Base-by-base conservation (phyloP, 1,140 invertebrate genomes). In the Liolophura sinensis region DNA sequence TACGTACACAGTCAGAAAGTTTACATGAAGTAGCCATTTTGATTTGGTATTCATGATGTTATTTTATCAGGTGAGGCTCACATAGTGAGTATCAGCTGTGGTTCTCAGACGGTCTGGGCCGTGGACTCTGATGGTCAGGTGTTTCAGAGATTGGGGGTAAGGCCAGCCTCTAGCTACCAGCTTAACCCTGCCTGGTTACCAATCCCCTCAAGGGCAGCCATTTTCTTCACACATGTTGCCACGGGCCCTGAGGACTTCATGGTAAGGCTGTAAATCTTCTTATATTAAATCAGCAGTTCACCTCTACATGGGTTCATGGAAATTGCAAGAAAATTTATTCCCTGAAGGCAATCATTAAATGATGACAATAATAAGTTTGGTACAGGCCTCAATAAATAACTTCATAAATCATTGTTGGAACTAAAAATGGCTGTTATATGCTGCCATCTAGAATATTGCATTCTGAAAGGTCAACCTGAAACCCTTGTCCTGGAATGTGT, bases 161-260 rank as follows among this genome's bases (percentile, higher is more conserved):
- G 80, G 64, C 78, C 84, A n/a, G 85, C 87, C 7, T 67, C 80
- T 20, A 71, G 76, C 52, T 73, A 79, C 31, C 74, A 78, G 22
- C 81, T 87, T 24, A 81, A 80, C 68, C 85, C 87, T 68, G 87
- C 83, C 9, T 89, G 88, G 88, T 78, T 88, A 31, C 78, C 78
- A 24, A 82, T 88, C 18, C 84, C 85, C 65, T 67, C 70, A 12
- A 65, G 64, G 0, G 54, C 64, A 22, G 72, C 70, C 6, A 72
- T 76, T 11, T 65, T 73, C 11, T 85, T 86, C 70, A 82, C 77
- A 55, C 66, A 87, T 77, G 82, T 89, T 0, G 84, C 81, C 73
- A 83, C 84, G 51, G 85, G 87, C 14, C 80, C 85, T n/a, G 73
- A 84, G 18, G 83, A 84, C 22, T 82, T 78, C 68, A 86, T 87